These are phyloP conservation scores for Malurus melanocephalus DNA, from an alignment of 2,113 vertebrate genomes.

Conservation along the genomic window DNA sequence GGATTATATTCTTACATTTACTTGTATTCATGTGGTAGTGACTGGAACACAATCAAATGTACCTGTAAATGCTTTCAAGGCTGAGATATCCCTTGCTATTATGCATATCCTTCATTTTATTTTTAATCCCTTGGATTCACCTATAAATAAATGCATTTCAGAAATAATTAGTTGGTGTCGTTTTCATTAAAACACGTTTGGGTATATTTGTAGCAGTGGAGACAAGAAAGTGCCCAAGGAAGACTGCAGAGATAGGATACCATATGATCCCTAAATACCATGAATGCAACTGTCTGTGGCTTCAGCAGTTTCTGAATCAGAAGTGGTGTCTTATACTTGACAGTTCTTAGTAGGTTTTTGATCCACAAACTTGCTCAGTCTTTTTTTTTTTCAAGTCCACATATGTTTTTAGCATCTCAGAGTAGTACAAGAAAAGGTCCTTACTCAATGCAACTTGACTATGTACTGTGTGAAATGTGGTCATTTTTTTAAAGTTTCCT, in stretches of 20 bases:
- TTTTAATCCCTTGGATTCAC: neutral
- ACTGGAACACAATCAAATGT: neutral
- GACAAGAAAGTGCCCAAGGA: neutral
- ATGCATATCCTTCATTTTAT: neutral
- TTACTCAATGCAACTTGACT: neutral
- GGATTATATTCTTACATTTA: neutral
- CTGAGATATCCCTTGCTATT: neutral
- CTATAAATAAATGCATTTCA: neutral
- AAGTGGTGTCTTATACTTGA: neutral
- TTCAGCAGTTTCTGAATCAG: neutral
- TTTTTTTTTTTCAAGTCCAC: neutral
- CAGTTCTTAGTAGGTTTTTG: neutral
- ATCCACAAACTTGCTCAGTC: neutral
- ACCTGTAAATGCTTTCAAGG: neutral
- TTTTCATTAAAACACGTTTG: neutral
- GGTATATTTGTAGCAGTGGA: neutral
- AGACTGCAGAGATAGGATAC: neutral
- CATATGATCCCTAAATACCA: neutral
- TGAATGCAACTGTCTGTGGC: neutral
- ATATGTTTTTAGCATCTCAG: neutral
- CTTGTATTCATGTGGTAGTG: fast-evolving
- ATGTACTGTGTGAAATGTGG: neutral
- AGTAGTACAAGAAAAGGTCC: neutral
- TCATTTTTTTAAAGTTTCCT: neutral
- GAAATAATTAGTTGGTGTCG: neutral